phyloP scores from a whole-genome alignment of 2,797 vertebrate species.

The Avahi laniger region DNA sequence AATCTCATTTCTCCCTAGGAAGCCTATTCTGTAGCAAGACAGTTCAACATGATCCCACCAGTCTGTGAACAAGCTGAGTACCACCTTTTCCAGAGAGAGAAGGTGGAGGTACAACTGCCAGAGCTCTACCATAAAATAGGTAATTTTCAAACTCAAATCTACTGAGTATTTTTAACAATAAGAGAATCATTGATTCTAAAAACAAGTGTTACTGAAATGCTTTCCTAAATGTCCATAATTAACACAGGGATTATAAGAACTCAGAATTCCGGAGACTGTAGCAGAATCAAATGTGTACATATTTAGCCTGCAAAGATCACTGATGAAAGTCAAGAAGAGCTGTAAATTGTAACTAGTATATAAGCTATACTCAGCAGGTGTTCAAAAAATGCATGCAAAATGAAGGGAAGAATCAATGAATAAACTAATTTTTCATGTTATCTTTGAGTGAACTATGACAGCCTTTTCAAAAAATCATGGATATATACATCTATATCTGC shows the following conservation, averaged over 20 bases:
- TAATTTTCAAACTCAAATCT: slow-evolving; percentile 77
- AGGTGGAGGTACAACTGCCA: slow-evolving; percentile 98
- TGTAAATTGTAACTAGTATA: background rate
- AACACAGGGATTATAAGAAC: background rate
- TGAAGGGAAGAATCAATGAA: background rate
- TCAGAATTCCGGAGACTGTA: background rate
- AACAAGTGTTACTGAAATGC: background rate
- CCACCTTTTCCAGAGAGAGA: slow-evolving; percentile 98
- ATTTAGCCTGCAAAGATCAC: background rate
- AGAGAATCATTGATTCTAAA: background rate
- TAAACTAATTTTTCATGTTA: background rate
- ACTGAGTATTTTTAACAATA: accelerated
- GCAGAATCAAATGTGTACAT: background rate
- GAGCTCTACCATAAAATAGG: slow-evolving; percentile 99
- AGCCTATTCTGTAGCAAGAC: slow-evolving; percentile 97
- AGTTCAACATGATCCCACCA: slow-evolving; percentile 98
- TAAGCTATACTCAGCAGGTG: background rate
- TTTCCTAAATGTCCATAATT: slow-evolving; percentile 3
- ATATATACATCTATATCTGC: background rate
- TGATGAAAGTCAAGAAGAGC: background rate
- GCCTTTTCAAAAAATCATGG: background rate
- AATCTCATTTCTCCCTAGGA: slow-evolving; percentile 86
- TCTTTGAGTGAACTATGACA: background rate
- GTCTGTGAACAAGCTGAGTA: slow-evolving; percentile 99
- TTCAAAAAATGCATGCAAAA: background rate